Base-by-base conservation (phyloP, 2,797 vertebrate species). In the Notolabrus celidotus region DNA sequence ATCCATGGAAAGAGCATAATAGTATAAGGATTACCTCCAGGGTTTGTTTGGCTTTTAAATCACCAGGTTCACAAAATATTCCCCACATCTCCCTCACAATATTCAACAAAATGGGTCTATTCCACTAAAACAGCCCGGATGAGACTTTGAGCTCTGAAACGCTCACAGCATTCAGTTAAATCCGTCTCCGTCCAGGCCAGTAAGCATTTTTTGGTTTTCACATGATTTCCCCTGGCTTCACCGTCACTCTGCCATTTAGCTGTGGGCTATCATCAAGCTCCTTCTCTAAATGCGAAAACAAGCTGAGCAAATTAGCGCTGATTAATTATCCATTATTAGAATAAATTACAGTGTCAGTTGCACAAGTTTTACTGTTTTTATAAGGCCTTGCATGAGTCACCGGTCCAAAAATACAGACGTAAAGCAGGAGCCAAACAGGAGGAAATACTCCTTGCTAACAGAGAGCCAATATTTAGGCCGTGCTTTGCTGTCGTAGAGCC, bases 241-340 rank as follows among this genome's bases (percentile, higher is more conserved):
- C 12, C 67, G 43, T 71, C 45, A 60, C 39, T 12, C 15, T 33
- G 46, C n/a, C 53, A 49, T 81, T 79, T 70, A 56, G 55, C 71
- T 42, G 57, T 34, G 16, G 34, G 25, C 36, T 55, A 73, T 61
- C 59, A 74, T 34, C 22, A 22, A 33, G 56, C 62, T 41, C 42
- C 68, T 78, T 62, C 25, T 41, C 10, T 50, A 45, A 86, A 80
- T 49, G 61, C 65, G 61, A 74, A 79, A 76, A 79, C 66, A 77
- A 79, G 47, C 71, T 16, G 25, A 50, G 71, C 15, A 82, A 82
- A 84, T 84, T 82, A 83, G 61, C 66, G 22, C 55, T 45, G 71
- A 80, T 87, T 75, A 75, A 85, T 81, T 57, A 80, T 74, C 53
- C 49, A 71, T 79, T 60, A 79, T 86, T 61, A 41, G 43, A 79